Evolutionary conservation across 2,113 vertebrate genomes (phyloP).

Genomic region (Nycticryphes semicollaris): DNA sequence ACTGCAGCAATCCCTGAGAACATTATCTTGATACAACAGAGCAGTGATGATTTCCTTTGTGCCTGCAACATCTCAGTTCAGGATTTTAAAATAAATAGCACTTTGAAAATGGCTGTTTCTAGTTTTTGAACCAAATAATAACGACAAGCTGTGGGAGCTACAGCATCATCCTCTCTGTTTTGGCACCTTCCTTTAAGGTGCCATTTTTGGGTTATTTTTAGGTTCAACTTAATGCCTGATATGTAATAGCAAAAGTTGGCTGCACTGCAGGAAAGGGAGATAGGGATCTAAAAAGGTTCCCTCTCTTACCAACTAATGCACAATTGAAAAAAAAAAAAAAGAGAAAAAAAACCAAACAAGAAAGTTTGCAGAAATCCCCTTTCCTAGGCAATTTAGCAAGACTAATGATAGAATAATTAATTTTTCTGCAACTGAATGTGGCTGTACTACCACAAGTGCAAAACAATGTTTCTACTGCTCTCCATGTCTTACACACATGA

Average conservation of each 20-base stretch:
- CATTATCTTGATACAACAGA: not conserved
- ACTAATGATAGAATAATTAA: not conserved
- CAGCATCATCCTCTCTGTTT: not conserved
- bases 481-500: not conserved
- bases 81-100: not conserved
- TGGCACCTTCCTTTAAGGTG: not conserved
- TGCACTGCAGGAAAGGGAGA: not conserved
- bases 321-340: rapidly evolving
- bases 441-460: not conserved
- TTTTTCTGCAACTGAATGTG: not conserved
- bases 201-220: not conserved
- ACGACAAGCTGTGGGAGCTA: not conserved
- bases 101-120: not conserved
- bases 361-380: not conserved
- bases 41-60: not conserved
- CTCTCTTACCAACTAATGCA: not conserved
- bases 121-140: not conserved
- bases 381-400: not conserved
- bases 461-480: not conserved
- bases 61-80: not conserved
- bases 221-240: not conserved
- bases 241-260: not conserved
- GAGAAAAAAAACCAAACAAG: not conserved
- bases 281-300: not conserved
- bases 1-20: not conserved